Percentiles rank a stretch among this genome's conserved stretches.
Evolutionary conservation across 1,140 invertebrate genomes (phyloP).

Genomic region (Cotesia typhae): DNA sequence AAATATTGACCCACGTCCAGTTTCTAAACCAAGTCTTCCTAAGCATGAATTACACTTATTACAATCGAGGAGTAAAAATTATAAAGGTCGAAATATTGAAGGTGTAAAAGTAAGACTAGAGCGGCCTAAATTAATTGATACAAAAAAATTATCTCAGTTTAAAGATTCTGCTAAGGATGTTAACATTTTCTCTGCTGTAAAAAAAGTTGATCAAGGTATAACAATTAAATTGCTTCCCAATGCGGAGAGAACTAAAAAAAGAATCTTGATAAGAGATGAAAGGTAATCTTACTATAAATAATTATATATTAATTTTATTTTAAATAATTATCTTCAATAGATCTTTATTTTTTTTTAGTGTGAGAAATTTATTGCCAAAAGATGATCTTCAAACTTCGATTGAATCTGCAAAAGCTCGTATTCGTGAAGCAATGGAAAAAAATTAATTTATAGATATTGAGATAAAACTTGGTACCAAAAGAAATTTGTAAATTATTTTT

Average conservation of each 20-base stretch:
- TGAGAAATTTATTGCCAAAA: slow-evolving; percentile 51
- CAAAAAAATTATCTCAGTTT: slow-evolving; percentile 45
- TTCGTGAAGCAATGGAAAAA: slow-evolving; percentile 52
- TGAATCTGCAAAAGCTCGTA: slow-evolving; percentile 47
- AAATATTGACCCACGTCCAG: slow-evolving; percentile 46
- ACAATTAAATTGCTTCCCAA: slow-evolving; percentile 51
- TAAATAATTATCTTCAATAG: slow-evolving; percentile 27
- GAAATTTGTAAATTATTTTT: too few species aligned
- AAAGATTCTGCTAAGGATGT: slow-evolving; percentile 30
- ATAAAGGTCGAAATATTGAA: slow-evolving; percentile 48
- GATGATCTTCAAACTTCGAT: slow-evolving; percentile 53
- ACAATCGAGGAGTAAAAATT: slow-evolving; percentile 50
- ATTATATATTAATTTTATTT: neutral
- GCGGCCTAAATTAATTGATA: slow-evolving; percentile 52
- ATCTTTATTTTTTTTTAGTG: slow-evolving; percentile 45
- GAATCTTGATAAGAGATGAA: slow-evolving; percentile 54
- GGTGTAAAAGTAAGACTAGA: slow-evolving; percentile 45
- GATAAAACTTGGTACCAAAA: neutral
- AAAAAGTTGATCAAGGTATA: slow-evolving; percentile 51
- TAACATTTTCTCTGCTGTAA: slow-evolving; percentile 50
- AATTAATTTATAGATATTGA: slow-evolving; percentile 4
- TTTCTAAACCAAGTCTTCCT: slow-evolving; percentile 48
- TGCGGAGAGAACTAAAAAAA: slow-evolving; percentile 43
- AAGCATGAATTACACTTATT: slow-evolving; percentile 11
- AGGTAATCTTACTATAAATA: slow-evolving; percentile 41